Evolutionary conservation across 2,888 invertebrate genomes (phyloP), one percentile per base, ranked within the genome.

Genomic region (Amphipyra berbera): DNA sequence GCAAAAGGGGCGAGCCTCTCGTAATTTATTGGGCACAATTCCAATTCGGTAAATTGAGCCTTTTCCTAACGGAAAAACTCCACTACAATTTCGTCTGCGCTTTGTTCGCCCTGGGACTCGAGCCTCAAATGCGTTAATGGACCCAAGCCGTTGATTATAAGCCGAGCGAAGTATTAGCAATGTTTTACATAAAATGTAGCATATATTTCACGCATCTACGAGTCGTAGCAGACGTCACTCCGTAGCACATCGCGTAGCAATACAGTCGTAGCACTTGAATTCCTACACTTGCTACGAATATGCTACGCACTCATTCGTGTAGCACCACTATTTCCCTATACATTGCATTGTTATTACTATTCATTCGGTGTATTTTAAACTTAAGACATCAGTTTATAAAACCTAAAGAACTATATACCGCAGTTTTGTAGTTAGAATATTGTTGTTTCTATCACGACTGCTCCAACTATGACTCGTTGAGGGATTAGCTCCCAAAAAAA

Each of bases 181-280:
- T 21, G 30, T 30, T 30, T 1, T 7, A 30, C 30, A 60, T 12
- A 42, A 4, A 21, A 13, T 45, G 0, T 10, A 40, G 9, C 6
- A 14, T 4, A 27, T 0, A 30, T 53, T 44, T 33, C 10, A n/a
- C 30, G 15, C n/a, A 41, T 15, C 40, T 30, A 40, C 42, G 35
- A n/a, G 37, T 21, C 44, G 72, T 72, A 65, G 53, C 66, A 42
- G 1, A 12, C 13, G 30, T n/a, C 49, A 12, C 12, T 35, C 6
- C 40, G 56, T 56, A 63, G 64, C 46, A 30, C 30, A 5, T n/a
- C 30, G 27, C 59, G 56, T 71, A 64, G 64, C 64, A n/a, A 30
- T 27, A 40, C 47, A 42, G 38, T n/a, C 38, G 68, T 68, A 68
- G 73, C 67, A 42, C 44, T 13, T 27, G 14, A 9, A 10, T 14